Evolutionary conservation across 37 sponge, comb jelly and placozoan genomes (phyloP).

Genomic region (Crambe crambe): DNA sequence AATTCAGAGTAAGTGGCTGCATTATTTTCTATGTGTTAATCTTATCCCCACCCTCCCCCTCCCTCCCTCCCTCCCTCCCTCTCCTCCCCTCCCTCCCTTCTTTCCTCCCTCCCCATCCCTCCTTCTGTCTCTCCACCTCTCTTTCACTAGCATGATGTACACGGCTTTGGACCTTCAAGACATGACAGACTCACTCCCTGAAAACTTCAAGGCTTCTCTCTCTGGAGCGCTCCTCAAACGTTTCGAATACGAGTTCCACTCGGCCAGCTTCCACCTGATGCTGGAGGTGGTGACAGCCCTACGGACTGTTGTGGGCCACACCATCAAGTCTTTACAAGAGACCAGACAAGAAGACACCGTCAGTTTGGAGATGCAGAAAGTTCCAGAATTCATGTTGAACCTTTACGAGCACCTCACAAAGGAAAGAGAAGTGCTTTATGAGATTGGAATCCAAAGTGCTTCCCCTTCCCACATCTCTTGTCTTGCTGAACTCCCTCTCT

Average conservation of each 20-base stretch:
- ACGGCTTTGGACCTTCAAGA: slow-evolving; percentile 26
- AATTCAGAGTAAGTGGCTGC: slow-evolving; percentile 3
- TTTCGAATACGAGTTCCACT: slow-evolving; percentile 81
- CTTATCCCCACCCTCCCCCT: neutral
- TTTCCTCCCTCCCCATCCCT: neutral
- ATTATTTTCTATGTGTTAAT: neutral
- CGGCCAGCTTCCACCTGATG: slow-evolving; percentile 56
- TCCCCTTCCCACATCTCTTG: slow-evolving; percentile 16
- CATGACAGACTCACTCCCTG: slow-evolving; percentile 30
- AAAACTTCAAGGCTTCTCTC: slow-evolving; percentile 28
- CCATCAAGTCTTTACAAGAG: slow-evolving; percentile 44
- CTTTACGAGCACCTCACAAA: slow-evolving; percentile 33
- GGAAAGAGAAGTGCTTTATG: neutral
- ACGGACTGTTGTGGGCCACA: slow-evolving; percentile 64
- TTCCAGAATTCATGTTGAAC: slow-evolving; percentile 36
- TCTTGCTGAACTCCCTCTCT: slow-evolving; percentile 28
- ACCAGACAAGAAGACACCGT: neutral
- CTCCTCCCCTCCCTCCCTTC: neutral
- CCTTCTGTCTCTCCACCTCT: neutral
- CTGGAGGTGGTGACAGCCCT: slow-evolving; percentile 64
- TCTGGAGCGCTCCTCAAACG: slow-evolving; percentile 31
- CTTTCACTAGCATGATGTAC: slow-evolving; percentile 15
- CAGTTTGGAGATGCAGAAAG: slow-evolving; percentile 8
- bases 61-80: neutral
- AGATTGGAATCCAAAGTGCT: slow-evolving; percentile 31